phyloP scores from a whole-genome alignment of 2,797 vertebrate species.

The Xiphorhynchus erythropygius region DNA sequence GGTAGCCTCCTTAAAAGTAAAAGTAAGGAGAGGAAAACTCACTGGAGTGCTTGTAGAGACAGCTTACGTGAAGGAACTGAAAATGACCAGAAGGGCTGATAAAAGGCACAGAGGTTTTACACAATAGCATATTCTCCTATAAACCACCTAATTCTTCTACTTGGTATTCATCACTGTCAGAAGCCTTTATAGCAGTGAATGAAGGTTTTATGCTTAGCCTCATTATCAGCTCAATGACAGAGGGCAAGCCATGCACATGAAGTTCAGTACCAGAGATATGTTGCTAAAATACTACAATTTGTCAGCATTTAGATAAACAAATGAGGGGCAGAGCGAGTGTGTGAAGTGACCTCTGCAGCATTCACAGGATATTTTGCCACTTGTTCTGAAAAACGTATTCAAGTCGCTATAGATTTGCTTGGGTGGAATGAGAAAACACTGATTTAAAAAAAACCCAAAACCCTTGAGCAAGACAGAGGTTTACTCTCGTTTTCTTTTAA shows the following conservation, averaged over 20 bases:
- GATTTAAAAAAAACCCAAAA: background rate
- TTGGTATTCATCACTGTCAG: slow-evolving; percentile 82
- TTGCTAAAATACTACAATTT: slow-evolving; percentile 84
- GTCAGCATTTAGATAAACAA: slow-evolving; percentile 86
- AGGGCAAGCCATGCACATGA: slow-evolving; percentile 76
- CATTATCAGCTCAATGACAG: slow-evolving; percentile 82
- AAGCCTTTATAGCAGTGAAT: slow-evolving; percentile 74
- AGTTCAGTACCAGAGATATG: slow-evolving; percentile 74
- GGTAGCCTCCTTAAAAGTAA: slow-evolving; percentile 27
- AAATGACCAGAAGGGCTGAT: slow-evolving; percentile 79
- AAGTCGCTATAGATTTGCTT: background rate
- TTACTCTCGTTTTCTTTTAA: slow-evolving; percentile 31
- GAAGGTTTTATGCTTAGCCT: slow-evolving; percentile 79
- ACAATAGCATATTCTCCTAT: slow-evolving; percentile 79
- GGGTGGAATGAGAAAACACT: slow-evolving; percentile 19
- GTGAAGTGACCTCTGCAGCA: slow-evolving; percentile 70
- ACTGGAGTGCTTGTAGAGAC: background rate
- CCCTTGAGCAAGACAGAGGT: background rate
- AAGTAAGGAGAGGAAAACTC: slow-evolving; percentile 55
- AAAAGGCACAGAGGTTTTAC: slow-evolving; percentile 67
- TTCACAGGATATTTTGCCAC: slow-evolving; percentile 71
- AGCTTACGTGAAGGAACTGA: slow-evolving; percentile 76
- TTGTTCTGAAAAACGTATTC: slow-evolving; percentile 69
- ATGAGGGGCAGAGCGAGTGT: slow-evolving; percentile 75
- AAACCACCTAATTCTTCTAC: slow-evolving; percentile 77